A percentile compares a stretch with the other conserved stretches of the same genome.
These are phyloP conservation scores for Anseranas semipalmata DNA, from an alignment of 2,113 vertebrate species.

Conservation along the genomic window DNA sequence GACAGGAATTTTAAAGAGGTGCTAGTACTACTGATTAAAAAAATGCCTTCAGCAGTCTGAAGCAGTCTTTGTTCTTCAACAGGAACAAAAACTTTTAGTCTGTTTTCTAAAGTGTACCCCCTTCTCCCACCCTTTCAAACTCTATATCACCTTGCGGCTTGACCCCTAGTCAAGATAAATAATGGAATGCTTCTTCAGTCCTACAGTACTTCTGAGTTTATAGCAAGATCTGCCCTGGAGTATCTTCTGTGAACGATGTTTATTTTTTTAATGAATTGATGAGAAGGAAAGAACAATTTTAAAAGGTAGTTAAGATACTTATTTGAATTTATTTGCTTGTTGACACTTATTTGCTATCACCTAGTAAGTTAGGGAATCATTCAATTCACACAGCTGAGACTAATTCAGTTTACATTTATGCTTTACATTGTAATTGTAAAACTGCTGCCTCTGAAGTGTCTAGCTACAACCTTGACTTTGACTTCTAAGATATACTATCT, in stretches of 20 bases:
- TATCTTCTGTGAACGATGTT: neutral
- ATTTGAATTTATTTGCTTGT: neutral
- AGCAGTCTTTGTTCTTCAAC: neutral
- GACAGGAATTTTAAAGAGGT: neutral
- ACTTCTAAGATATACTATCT: neutral
- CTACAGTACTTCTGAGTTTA: neutral
- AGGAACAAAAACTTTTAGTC: neutral
- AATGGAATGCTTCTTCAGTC: neutral
- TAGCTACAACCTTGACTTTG: neutral
- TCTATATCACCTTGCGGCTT: rapidly evolving
- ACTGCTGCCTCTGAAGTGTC: neutral
- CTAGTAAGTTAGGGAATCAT: neutral
- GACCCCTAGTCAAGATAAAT: neutral
- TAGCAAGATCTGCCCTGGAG: neutral
- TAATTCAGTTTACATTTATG: neutral
- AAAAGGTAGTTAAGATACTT: neutral
- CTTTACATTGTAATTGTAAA: neutral
- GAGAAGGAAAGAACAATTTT: neutral
- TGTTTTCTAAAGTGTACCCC: neutral
- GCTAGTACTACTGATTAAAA: neutral
- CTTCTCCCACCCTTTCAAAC: neutral
- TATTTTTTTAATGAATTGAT: neutral
- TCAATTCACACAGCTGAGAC: neutral
- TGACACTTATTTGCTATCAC: neutral
- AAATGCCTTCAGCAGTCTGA: neutral